Base-by-base conservation (phyloP, 2,797 vertebrate genomes). In the Synanceia verrucosa region DNA sequence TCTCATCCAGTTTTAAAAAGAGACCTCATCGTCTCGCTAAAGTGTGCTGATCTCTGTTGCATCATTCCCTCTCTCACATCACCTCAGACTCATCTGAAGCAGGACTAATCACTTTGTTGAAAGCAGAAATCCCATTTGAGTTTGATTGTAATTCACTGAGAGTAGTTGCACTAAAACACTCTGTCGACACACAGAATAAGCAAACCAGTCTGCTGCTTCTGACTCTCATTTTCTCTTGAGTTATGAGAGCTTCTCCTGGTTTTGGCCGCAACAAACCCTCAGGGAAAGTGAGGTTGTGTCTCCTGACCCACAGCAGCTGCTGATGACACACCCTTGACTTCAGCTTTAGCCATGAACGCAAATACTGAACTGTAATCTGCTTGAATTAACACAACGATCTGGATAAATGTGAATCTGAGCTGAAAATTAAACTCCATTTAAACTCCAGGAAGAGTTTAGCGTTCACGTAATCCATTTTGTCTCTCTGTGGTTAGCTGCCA, bases 401-500 rank as follows among this genome's bases (percentile, higher is more conserved):
- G 33, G 33, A 46, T 61, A 1, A 48, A 71, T 39, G 13, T 29
- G 24, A 51, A 44, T 19, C 47, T 60, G 24, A 61, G 44, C 47
- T 51, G 46, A 4, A 6, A 56, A 43, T 72, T n/a, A n/a, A n/a
- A n/a, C n/a, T n/a, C n/a, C n/a, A n/a, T n/a, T n/a, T n/a, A n/a
- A n/a, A n/a, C n/a, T n/a, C n/a, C n/a, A n/a, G n/a, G n/a, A n/a
- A n/a, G n/a, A n/a, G n/a, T n/a, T n/a, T n/a, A n/a, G 41, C 6
- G 43, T 65, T 66, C 39, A 34, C 57, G 29, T 57, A 10, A 8
- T 76, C 24, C 65, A 44, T 28, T 62, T 70, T 67, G 73, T 73
- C 64, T 19, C 48, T 57, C 70, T 62, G 70, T 65, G 55, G 78
- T 73, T 77, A 65, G 37, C 58, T 76, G 79, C 79, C 83, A 84